A percentile compares a stretch with the other conserved stretches of the same genome.
Evolutionary conservation across 2,797 vertebrate genomes (phyloP).

Genomic region (Squalus acanthias): DNA sequence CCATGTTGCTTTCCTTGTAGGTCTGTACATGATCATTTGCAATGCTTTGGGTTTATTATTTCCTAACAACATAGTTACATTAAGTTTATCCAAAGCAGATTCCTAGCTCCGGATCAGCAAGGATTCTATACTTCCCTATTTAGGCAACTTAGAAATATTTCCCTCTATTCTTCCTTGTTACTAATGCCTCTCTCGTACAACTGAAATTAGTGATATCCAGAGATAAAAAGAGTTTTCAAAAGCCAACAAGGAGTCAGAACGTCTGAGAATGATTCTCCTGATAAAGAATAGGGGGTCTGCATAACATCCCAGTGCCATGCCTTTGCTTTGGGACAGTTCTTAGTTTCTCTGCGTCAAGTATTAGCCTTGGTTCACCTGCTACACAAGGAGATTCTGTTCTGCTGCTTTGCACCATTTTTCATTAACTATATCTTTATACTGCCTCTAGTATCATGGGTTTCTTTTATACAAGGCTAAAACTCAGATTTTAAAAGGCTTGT

Average conservation of each 20-base stretch:
- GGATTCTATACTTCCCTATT: background rate
- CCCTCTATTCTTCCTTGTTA: background rate
- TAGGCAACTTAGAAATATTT: background rate
- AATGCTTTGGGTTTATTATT: background rate
- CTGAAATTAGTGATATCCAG: constrained; percentile 9
- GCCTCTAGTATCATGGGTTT: background rate
- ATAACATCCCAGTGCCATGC: background rate
- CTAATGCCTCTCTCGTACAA: background rate
- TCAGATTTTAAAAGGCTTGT: background rate
- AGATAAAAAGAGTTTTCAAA: constrained; percentile 27
- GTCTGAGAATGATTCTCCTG: constrained; percentile 33
- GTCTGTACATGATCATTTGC: background rate
- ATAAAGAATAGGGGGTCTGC: constrained; percentile 25
- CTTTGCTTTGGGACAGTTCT: constrained; percentile 3
- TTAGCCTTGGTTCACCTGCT: background rate
- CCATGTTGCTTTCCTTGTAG: no score
- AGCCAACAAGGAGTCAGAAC: constrained; percentile 22
- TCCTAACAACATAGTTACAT: background rate
- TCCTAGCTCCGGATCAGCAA: background rate
- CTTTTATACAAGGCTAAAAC: background rate
- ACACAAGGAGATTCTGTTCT: background rate
- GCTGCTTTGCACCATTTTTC: background rate
- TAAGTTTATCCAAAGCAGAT: background rate
- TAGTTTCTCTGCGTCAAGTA: background rate
- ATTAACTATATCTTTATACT: background rate